Percentiles rank a stretch among this genome's conserved stretches.
These are phyloP conservation scores for Falco columbarius DNA, from an alignment of 2,797 vertebrate genomes.

Conservation along the genomic window DNA sequence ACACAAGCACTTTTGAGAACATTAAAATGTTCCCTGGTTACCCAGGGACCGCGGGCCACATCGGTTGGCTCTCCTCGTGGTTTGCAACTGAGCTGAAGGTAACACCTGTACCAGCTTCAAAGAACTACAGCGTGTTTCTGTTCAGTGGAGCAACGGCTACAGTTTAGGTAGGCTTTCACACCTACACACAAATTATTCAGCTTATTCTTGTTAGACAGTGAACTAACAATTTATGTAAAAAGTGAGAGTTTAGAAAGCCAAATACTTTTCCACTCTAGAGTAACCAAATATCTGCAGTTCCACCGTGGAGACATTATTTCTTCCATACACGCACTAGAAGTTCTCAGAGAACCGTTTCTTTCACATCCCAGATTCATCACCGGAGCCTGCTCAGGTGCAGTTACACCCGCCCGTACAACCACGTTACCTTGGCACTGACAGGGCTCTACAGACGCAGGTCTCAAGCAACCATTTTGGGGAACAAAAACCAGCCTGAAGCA, in stretches of 20 bases:
- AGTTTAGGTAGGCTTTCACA: background rate
- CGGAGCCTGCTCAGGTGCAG: background rate
- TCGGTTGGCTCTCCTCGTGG: background rate
- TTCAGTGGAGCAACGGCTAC: background rate
- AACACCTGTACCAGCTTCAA: background rate
- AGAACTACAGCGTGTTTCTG: background rate
- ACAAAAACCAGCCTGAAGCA: background rate
- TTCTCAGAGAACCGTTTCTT: background rate
- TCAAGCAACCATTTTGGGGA: background rate
- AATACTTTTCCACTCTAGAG: background rate
- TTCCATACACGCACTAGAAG: fast-evolving
- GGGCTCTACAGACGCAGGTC: background rate
- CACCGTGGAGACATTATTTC: fast-evolving
- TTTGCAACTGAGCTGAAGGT: background rate
- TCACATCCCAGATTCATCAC: background rate
- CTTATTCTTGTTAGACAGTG: background rate
- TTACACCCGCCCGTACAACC: background rate
- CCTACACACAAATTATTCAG: fast-evolving
- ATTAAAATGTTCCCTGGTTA: background rate
- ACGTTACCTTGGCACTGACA: fast-evolving
- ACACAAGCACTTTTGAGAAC: fast-evolving
- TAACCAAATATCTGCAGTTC: background rate
- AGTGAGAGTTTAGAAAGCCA: background rate
- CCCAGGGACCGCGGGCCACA: background rate
- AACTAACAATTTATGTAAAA: fast-evolving